Percentiles rank a stretch among this genome's conserved stretches.
Evolutionary conservation across 1,140 invertebrate species (phyloP).

Genomic region (Steinernema khuongi): DNA sequence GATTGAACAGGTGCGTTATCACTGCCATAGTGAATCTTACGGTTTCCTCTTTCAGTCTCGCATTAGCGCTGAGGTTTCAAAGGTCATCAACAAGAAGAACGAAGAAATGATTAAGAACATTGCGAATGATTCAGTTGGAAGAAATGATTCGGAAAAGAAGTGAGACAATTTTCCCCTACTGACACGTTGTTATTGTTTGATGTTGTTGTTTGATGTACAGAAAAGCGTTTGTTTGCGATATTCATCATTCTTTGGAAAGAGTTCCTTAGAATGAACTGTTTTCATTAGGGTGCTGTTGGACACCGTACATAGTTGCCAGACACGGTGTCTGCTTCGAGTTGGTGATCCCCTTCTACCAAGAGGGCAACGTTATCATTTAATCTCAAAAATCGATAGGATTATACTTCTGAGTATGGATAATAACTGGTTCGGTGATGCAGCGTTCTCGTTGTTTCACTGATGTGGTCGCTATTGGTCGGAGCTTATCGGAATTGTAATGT

Average conservation of each 20-base stretch:
- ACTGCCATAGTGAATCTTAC: neutral
- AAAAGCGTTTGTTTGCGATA: neutral
- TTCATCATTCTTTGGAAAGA: neutral
- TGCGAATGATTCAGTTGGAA: neutral
- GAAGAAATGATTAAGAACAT: neutral
- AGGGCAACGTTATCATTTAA: too few relatives aligned
- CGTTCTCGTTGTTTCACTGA: too few relatives aligned
- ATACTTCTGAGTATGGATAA: too few relatives aligned
- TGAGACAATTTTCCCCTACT: neutral
- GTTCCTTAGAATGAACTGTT: too few relatives aligned
- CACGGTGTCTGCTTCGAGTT: too few relatives aligned
- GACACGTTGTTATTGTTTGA: neutral
- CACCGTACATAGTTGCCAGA: too few relatives aligned
- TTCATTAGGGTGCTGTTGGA: too few relatives aligned
- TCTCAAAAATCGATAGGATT: too few relatives aligned
- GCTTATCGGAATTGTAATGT: too few relatives aligned
- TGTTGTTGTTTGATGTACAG: neutral
- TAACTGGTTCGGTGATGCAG: too few relatives aligned
- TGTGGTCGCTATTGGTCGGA: too few relatives aligned
- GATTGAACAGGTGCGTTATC: neutral
- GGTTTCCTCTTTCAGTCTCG: neutral
- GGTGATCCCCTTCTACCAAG: too few relatives aligned
- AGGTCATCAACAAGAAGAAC: slow-evolving; percentile 11
- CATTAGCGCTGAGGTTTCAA: neutral
- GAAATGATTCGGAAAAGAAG: neutral